Evolutionary conservation across 2,113 vertebrate species (phyloP).

Genomic region (Felis chaus): DNA sequence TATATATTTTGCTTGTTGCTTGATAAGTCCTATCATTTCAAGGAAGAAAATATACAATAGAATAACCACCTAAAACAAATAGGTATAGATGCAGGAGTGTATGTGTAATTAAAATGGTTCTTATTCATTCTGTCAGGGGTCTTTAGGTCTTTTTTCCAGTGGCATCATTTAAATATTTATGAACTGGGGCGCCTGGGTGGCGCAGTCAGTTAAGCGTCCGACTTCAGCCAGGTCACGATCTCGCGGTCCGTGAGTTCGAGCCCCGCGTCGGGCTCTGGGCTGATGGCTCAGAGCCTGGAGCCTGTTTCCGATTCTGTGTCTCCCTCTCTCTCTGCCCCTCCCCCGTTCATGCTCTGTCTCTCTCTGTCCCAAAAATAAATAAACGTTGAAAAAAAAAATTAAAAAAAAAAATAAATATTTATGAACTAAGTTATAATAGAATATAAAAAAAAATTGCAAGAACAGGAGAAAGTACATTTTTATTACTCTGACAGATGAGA

Average conservation of each 20-base stretch:
- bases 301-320: too few species aligned
- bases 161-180: slow-evolving; percentile 77
- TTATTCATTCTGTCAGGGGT: slow-evolving; percentile 56
- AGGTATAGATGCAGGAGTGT: background rate
- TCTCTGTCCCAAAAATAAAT: too few species aligned
- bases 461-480: slow-evolving; percentile 55
- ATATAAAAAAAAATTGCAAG: slow-evolving; percentile 49
- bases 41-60: background rate
- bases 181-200: too few species aligned
- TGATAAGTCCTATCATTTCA: background rate
- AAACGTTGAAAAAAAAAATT: too few species aligned
- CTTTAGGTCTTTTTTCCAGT: slow-evolving; percentile 37
- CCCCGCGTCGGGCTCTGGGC: too few species aligned
- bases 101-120: slow-evolving; percentile 60
- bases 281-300: too few species aligned
- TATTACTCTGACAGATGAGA: slow-evolving; percentile 58
- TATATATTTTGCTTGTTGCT: slow-evolving; percentile 2
- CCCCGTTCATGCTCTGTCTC: too few species aligned
- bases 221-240: too few species aligned
- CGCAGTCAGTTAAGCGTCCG: too few species aligned
- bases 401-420: too few species aligned
- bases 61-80: background rate
- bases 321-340: too few species aligned
- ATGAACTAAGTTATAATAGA: slow-evolving; percentile 59
- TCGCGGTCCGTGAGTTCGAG: too few species aligned